Evolutionary conservation across 2,113 vertebrate genomes (phyloP), one percentile per base, ranked within the genome.

Genomic region (Elephantulus edwardii): DNA sequence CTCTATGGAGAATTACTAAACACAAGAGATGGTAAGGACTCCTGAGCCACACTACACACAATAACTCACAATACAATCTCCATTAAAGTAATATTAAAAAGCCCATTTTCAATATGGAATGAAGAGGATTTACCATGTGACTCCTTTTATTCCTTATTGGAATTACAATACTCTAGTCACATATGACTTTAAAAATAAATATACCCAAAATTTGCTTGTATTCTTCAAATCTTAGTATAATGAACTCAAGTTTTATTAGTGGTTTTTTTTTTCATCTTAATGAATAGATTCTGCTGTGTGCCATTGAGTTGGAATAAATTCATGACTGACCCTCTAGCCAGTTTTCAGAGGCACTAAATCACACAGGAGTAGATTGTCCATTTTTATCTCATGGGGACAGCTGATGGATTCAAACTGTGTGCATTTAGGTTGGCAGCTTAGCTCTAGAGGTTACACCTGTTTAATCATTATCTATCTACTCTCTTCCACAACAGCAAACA

Each of bases 11-110:
- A 44, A 95, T 96, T 94, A 62, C 74, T 80, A 91, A 96, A 96
- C n/a, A 86, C 87, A 94, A 46, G 80, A 90, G 91, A 95, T 95
- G 92, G 93, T 96, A 96, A 97, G 95, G 96, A 94, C 91, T 96
- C 92, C 56, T 96, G 83, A 96, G 81, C 54, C 95, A 91, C 92
- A 94, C 80, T 92, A 60, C 86, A 95, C 97, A 96, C 96, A 96
- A 94, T 97, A 96, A 97, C 90, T 96, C 86, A 95, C 96, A 95
- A 96, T 96, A 92, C 89, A 90, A 96, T 96, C 91, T 96, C 97
- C 89, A 97, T 97, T 97, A 97, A 97, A 97, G 89, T 94, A 96
- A 96, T 56, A 94, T 95, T 96, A 96, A 96, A 83, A 72, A 78
- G n/a, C 4, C 10, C 93, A 78, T 96, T 96, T 97, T 96, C 87